Evolutionary conservation across 2,888 invertebrate species (phyloP), one percentile per base, ranked within the genome.

Genomic region (Oscheius sp.): DNA sequence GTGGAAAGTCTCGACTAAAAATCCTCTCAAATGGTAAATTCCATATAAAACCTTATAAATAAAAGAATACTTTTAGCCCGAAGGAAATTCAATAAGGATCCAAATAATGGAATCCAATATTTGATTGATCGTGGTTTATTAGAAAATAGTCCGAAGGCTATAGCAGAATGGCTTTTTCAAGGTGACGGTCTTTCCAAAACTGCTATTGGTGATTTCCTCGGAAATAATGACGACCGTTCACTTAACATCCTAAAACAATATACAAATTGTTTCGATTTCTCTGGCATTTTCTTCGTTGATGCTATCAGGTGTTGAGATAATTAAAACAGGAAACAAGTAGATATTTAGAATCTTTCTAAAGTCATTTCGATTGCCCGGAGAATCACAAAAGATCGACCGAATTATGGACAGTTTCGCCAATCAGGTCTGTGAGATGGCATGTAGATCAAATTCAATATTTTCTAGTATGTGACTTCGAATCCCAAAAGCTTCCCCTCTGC

Each of bases 301-400:
- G 80, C 80, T 4, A 65, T 79, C 6, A 53, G 79, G 72, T 73
- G 10, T 52, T 52, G 8, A 23, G 27, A 25, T 5, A 17, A 23
- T 6, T 52, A 27, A 17, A 52, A 25, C 15, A n/a, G n/a, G n/a
- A n/a, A n/a, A n/a, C 2, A 20, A 33, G n/a, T 31, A 27, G n/a
- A 3, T 46, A 45, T 65, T 55, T 2, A 61, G 70, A 42, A 46
- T 65, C n/a, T 65, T 55, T 55, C 23, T 64, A 39, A 65, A 65
- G 39, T 31, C 73, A 1, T 80, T 80, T 61, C 77, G 79, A 8
- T 67, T 80, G 3, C 80, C 80, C 5, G 80, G 80, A 3, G 80
- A 80, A 67, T 70, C 78, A 1, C 80, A 80, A 65, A 80, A 80
- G 69, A 80, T 80, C 17, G 77, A 79, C 55, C 23, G 79, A 34